A percentile compares a stretch with the other conserved stretches of the same genome.
phyloP scores from a whole-genome alignment of 2,797 vertebrate genomes.

The Takifugu ocellatus region DNA sequence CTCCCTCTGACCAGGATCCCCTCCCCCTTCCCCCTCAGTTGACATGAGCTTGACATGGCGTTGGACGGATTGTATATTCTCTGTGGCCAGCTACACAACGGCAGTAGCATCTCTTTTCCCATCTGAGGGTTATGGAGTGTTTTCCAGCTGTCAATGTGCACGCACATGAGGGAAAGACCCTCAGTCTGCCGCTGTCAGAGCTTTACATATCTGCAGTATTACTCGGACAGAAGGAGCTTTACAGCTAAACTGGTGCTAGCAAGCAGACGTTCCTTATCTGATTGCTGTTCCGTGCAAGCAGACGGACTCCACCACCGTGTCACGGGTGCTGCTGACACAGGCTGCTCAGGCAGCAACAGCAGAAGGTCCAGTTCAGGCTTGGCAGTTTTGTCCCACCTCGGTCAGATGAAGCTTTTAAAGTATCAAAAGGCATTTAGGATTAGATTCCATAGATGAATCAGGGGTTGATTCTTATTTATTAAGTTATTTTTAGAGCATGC shows the following conservation, averaged over 20 bases:
- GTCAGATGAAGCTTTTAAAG: too few relatives aligned
- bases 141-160: conserved; percentile 30
- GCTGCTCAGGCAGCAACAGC: conserved; percentile 35
- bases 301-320: conserved; percentile 31
- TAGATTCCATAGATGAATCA: too few relatives aligned
- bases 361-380: too few relatives aligned
- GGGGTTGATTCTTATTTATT: conserved; percentile 10
- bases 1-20: conserved; percentile 49
- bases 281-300: conserved; percentile 40
- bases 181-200: conserved; percentile 31
- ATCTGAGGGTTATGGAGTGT: conserved; percentile 27
- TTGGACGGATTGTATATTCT: conserved; percentile 41
- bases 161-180: conserved; percentile 35
- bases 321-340: conserved; percentile 43
- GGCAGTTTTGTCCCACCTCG: too few relatives aligned
- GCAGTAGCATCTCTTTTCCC: conserved; percentile 1
- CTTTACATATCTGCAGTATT: conserved; percentile 44
- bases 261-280: conserved; percentile 61
- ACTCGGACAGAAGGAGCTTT: conserved; percentile 34
- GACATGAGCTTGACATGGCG: conserved; percentile 27
- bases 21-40: conserved; percentile 13
- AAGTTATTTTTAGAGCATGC: conserved; percentile 19
- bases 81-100: conserved; percentile 22
- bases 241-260: conserved; percentile 42
- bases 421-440: too few relatives aligned